These are phyloP conservation scores for Hydrotaea cyrtoneurina DNA, from an alignment of 2,888 invertebrate genomes.

Conservation along the genomic window DNA sequence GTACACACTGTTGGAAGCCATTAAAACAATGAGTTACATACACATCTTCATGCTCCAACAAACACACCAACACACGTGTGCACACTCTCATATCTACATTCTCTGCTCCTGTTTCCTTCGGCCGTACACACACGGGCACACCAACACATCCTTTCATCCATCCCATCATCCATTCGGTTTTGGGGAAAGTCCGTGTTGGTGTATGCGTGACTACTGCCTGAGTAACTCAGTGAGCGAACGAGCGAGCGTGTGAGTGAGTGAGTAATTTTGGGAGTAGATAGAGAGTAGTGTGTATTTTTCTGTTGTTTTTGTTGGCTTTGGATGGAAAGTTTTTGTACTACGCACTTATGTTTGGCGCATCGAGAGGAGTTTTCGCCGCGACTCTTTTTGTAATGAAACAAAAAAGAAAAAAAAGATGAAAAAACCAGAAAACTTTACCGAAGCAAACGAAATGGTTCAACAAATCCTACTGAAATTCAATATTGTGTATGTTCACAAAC, in stretches of 20 bases:
- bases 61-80: background rate
- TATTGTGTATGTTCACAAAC: slow-evolving; percentile 61
- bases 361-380: slow-evolving; percentile 58
- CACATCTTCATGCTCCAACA: slow-evolving; percentile 6
- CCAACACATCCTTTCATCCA: background rate
- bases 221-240: background rate
- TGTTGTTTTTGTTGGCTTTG: too few species aligned
- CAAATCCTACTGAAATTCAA: slow-evolving; percentile 45
- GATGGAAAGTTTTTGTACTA: slow-evolving; percentile 45
- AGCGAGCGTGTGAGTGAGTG: slow-evolving; percentile 17
- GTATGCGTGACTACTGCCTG: background rate
- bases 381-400: too few species aligned
- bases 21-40: slow-evolving; percentile 21
- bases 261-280: slow-evolving; percentile 15
- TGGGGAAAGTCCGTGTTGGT: background rate
- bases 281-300: slow-evolving; percentile 28
- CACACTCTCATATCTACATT: background rate
- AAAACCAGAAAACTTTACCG: slow-evolving; percentile 7
- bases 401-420: too few species aligned
- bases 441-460: slow-evolving; percentile 49
- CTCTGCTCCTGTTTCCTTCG: background rate
- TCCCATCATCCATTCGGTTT: background rate
- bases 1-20: background rate
- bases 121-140: background rate
- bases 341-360: slow-evolving; percentile 61